Base-by-base conservation (phyloP, 2,888 invertebrate genomes). In the Sphecodes monilicornis region DNA sequence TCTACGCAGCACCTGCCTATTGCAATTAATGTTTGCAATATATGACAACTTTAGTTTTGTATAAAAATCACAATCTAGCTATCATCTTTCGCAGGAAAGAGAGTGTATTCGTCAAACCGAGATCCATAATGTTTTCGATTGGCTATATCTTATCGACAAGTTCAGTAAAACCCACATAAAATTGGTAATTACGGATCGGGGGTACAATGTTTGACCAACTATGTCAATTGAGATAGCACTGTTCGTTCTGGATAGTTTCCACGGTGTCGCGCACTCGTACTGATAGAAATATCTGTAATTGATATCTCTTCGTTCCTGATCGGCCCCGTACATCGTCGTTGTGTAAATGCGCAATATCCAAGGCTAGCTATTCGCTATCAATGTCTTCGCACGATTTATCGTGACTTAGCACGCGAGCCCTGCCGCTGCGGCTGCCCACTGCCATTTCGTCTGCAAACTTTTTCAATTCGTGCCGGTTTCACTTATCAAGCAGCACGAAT, bases 371-470 rank as follows among this genome's bases (percentile, higher is more conserved):
- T 80, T 85, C 57, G 87, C 89, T 86, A 90, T 90, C 90, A 90
- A 90, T 87, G 90, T 90, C 90, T 90, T 88, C 79, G 74, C 73
- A 72, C 83, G 89, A 90, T 90, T 90, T 90, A 90, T 90, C 90
- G 90, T 79, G 86, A 90, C 85, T 89, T 82, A 74, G 84, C 90
- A 90, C 90, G 90, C 89, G 77, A 90, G 66, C 86, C 66, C 83
- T 39, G 75, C 73, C 29, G 60, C 29, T 85, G 80, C 78, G 66
- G 75, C 76, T 87, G 74, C 80, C 81, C 82, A 60, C 78, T 68
- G 78, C 80, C 84, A 87, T 89, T 90, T 72, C 86, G 81, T 79
- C 85, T 84, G 90, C 72, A 87, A 90, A 90, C 85, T 89, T 89
- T 90, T 84, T 84, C 88, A 82, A 90, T 90, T 87, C 90, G 88